Percentiles rank a stretch among this genome's conserved stretches.
Evolutionary conservation across 2,113 vertebrate genomes (phyloP).

Genomic region (Balaeniceps rex): DNA sequence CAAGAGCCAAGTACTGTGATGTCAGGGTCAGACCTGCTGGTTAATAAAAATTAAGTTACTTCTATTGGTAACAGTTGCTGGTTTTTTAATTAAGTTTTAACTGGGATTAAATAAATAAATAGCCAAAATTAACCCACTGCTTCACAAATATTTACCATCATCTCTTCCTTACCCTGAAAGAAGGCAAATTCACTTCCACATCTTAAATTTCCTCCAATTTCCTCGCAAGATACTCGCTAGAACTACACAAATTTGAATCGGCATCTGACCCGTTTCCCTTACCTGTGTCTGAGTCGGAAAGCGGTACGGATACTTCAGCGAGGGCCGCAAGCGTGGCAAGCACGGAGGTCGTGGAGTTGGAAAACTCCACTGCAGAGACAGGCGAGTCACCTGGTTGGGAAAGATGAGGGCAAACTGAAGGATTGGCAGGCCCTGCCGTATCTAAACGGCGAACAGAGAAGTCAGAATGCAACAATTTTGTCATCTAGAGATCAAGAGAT

Average conservation of each 20-base stretch:
- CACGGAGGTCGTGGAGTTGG: conserved; percentile 55
- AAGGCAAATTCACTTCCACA: not conserved
- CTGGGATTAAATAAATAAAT: not conserved
- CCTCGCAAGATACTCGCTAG: not conserved
- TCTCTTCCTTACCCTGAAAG: not conserved
- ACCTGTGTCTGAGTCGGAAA: conserved; percentile 25
- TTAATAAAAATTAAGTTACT: not conserved
- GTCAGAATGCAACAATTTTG: no score
- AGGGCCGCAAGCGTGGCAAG: conserved; percentile 67
- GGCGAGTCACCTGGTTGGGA: conserved; percentile 5
- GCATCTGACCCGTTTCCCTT: not conserved
- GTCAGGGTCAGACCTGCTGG: not conserved
- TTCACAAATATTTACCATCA: not conserved
- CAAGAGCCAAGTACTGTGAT: not conserved
- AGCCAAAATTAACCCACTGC: not conserved
- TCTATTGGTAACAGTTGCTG: not conserved
- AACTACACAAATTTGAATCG: not conserved
- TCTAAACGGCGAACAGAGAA: rapidly evolving
- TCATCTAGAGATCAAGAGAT: not conserved
- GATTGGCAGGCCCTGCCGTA: rapidly evolving
- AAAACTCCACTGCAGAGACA: not conserved
- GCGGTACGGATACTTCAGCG: conserved; percentile 40
- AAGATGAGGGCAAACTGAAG: not conserved
- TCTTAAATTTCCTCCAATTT: not conserved
- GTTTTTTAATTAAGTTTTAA: not conserved